Evolutionary conservation across 2,888 invertebrate genomes (phyloP).

Genomic region (Drosophila buzzatii): DNA sequence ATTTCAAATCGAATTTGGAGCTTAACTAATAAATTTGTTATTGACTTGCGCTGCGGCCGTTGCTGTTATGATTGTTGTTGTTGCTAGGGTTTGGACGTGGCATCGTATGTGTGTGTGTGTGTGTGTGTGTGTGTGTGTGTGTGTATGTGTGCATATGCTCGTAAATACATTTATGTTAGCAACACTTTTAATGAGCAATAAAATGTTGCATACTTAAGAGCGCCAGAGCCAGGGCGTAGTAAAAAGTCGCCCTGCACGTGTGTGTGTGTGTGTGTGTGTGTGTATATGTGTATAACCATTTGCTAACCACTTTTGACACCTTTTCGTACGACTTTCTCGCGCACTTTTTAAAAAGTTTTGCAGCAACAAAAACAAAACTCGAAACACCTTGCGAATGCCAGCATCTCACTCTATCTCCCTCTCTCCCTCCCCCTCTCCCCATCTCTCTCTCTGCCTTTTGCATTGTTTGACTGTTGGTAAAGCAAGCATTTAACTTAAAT

Average conservation of each 20-base stretch:
- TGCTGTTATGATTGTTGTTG: background rate
- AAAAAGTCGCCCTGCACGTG: background rate
- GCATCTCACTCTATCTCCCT: background rate
- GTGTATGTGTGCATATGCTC: slow-evolving; percentile 17
- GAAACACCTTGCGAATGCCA: slow-evolving; percentile 15
- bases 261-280: background rate
- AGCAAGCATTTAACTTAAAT: slow-evolving; percentile 66
- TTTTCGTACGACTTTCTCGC: slow-evolving; percentile 22
- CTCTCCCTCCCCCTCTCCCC: background rate
- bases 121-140: background rate
- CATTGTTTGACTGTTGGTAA: slow-evolving; percentile 64
- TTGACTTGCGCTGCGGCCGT: slow-evolving; percentile 31
- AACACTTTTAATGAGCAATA: slow-evolving; percentile 72
- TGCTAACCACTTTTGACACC: slow-evolving; percentile 35
- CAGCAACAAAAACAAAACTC: slow-evolving; percentile 16
- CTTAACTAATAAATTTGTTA: slow-evolving; percentile 37
- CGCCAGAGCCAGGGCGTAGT: slow-evolving; percentile 15
- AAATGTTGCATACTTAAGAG: slow-evolving; percentile 72
- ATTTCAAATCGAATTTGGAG: slow-evolving; percentile 24
- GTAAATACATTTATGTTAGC: slow-evolving; percentile 50
- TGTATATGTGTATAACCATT: slow-evolving; percentile 3
- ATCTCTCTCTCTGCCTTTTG: slow-evolving; percentile 11
- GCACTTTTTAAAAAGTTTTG: slow-evolving; percentile 24
- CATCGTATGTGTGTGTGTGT: background rate
- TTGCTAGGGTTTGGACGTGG: background rate